phyloP scores from a whole-genome alignment of 1,140 invertebrate species.

The Papilio glaucus region DNA sequence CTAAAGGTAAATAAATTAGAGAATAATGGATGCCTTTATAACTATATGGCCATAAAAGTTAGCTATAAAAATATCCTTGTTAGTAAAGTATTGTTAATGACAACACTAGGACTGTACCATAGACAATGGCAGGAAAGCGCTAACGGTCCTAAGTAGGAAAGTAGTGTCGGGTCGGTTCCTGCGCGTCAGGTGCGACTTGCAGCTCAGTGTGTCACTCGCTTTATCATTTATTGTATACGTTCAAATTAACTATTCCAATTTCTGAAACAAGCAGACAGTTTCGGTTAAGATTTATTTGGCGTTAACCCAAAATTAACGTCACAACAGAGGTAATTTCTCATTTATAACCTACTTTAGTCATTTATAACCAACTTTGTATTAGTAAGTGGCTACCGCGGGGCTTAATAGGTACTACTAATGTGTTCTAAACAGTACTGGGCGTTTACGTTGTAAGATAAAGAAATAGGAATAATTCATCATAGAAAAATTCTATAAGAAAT shows the following conservation, averaged over 20 bases:
- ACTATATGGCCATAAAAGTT: background rate
- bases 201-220: slow-evolving; percentile 18
- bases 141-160: slow-evolving; percentile 33
- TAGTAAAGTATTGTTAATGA: slow-evolving; percentile 9
- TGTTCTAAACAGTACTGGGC: no score
- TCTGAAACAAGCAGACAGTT: no score
- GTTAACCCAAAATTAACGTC: no score
- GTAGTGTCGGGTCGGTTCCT: slow-evolving; percentile 25
- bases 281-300: no score
- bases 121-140: slow-evolving; percentile 35
- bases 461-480: no score
- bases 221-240: background rate
- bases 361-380: no score
- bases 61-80: background rate
- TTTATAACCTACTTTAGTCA: no score
- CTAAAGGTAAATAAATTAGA: background rate
- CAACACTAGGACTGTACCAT: slow-evolving; percentile 14
- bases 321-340: no score
- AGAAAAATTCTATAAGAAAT: no score
- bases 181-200: slow-evolving; percentile 24
- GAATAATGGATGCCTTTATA: background rate
- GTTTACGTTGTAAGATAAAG: no score
- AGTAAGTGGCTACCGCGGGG: no score
- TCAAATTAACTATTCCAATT: background rate
- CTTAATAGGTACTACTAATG: no score